Evolutionary conservation across 2,113 vertebrate genomes (phyloP).

Genomic region (Oryzias melastigma): DNA sequence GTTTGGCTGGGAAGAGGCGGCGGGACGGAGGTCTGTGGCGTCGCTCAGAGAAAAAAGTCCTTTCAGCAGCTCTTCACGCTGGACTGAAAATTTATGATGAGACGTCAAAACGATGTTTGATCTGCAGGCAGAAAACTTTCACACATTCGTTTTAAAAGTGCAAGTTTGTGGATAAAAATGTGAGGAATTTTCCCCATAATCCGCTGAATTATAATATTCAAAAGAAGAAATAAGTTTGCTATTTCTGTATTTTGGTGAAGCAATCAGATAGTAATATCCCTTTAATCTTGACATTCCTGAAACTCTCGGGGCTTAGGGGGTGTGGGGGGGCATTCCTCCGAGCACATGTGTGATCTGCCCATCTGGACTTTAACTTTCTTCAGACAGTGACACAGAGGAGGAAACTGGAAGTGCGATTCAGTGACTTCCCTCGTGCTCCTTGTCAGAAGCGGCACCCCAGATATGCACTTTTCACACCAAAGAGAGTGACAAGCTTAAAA

Average conservation of each 20-base stretch:
- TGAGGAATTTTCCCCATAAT: neutral
- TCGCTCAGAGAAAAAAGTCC: slow-evolving; percentile 37
- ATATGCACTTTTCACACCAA: slow-evolving; percentile 29
- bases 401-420: slow-evolving; percentile 31
- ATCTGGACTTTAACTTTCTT: slow-evolving; percentile 49
- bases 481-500: slow-evolving; percentile 24
- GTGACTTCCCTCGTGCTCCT: slow-evolving; percentile 25
- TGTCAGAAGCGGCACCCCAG: slow-evolving; percentile 30
- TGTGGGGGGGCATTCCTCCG: slow-evolving; percentile 20
- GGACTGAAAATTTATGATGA: slow-evolving; percentile 31
- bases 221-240: no score
- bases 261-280: slow-evolving; percentile 5
- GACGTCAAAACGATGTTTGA: slow-evolving; percentile 15
- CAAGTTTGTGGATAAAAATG: no score
- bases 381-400: slow-evolving; percentile 12
- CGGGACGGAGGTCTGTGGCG: slow-evolving; percentile 24
- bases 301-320: slow-evolving; percentile 21
- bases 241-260: slow-evolving; percentile 28
- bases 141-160: slow-evolving; percentile 21
- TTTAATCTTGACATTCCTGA: slow-evolving; percentile 28
- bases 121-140: slow-evolving; percentile 29
- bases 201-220: neutral
- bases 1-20: slow-evolving; percentile 26
- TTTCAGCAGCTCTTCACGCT: slow-evolving; percentile 31
- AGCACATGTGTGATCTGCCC: slow-evolving; percentile 50